Percentiles rank a stretch among this genome's conserved stretches.
Conservation (phyloP, 2,797 vertebrate genomes). For the Chelon auratus region DNA sequence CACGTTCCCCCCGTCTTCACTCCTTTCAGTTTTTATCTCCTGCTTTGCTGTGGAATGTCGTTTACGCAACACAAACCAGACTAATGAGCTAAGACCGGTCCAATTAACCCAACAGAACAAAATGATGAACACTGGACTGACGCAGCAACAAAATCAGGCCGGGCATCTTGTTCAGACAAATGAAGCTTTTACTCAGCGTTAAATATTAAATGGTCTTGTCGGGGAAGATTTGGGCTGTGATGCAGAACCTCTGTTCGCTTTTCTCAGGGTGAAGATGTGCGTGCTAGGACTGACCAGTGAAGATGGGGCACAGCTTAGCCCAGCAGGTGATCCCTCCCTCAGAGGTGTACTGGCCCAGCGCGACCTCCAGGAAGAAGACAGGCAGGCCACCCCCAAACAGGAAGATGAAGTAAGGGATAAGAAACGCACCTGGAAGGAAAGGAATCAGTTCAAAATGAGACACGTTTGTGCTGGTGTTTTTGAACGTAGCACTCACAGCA, state of each 20-base stretch:
- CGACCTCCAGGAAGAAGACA: constrained; percentile 98
- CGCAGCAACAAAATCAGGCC: constrained; percentile 42
- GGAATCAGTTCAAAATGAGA: not conserved
- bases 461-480: not conserved
- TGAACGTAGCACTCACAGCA: not conserved
- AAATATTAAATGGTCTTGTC: constrained; percentile 37
- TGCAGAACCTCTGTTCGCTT: not conserved
- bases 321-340: constrained; percentile 99
- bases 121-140: constrained; percentile 33
- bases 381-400: constrained; percentile 98
- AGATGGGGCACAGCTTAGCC: constrained; percentile 98
- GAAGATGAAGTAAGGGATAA: constrained; percentile 99
- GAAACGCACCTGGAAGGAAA: constrained; percentile 92
- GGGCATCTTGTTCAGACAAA: constrained; percentile 25
- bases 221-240: constrained; percentile 2
- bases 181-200: constrained; percentile 33
- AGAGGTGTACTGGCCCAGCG: constrained; percentile 98
- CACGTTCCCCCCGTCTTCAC: not conserved
- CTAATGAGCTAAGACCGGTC: constrained; percentile 41
- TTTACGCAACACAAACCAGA: constrained; percentile 41
- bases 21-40: not conserved
- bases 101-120: constrained; percentile 24
- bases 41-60: constrained; percentile 20
- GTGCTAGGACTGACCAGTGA: constrained; percentile 90
- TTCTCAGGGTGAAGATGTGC: constrained; percentile 1